Base-by-base conservation (phyloP, 2,113 vertebrate species). In the Oxyura jamaicensis region DNA sequence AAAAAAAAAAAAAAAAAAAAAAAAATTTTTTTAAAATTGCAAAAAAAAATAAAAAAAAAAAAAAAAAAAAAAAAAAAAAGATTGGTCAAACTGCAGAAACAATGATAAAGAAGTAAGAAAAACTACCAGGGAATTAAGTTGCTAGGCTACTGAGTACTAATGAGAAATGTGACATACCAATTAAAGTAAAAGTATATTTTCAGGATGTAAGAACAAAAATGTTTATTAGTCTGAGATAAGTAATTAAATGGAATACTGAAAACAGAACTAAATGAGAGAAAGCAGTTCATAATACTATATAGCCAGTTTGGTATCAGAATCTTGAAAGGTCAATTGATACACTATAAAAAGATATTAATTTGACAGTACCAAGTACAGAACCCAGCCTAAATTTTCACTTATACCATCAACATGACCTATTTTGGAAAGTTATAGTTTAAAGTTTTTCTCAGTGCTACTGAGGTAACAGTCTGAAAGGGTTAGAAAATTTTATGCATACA, bases 81-180 rank as follows among this genome's bases (percentile, higher is more conserved):
- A 13, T 28, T 72, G 76, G 72, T 83, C 91, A 88, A 94, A 80
- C 25, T 81, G 52, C 63, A 86, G 62, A 89, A 91, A 59, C 48
- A 93, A 21, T 76, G 89, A 55, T 0, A 0, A 60, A 5, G 6
- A 91, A 90, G 42, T 74, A 71, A 80, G 48, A 92, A 93, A 94
- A 96, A 78, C 68, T 90, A 88, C 22, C 19, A 56, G 36, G 2
- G 86, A 96, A 95, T 91, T 93, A 97, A 97, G 96, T 97, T 98
- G 97, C 97, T 97, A 97, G 96, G 97, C 97, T 97, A 97, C 97
- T 92, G 93, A 79, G 69, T 33, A 39, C 81, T 97, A 95, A 94
- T 76, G 94, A 95, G 97, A 98, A 98, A 98, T 97, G 93, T 96
- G 97, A 98, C 97, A 98, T 26, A 96, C 96, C 95, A 98, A 97